These are phyloP conservation scores for Callionymus lyra DNA, from an alignment of 2,113 vertebrate genomes.

Conservation along the genomic window DNA sequence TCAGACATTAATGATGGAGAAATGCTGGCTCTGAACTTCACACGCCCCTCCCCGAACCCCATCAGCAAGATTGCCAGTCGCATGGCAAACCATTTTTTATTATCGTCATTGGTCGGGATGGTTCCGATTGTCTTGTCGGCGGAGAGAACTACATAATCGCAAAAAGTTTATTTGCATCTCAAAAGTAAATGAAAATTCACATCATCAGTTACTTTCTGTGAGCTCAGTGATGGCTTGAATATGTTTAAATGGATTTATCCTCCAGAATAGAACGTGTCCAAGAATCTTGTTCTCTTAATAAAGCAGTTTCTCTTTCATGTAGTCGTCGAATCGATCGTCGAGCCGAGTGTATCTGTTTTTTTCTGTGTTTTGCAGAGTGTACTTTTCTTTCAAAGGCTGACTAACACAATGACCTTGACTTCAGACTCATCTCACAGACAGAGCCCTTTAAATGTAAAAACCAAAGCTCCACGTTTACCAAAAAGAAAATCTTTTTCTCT, in stretches of 20 bases:
- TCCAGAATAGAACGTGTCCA: no score
- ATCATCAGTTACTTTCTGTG: slow-evolving; percentile 26
- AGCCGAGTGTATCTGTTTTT: slow-evolving; percentile 16
- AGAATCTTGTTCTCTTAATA: slow-evolving; percentile 15
- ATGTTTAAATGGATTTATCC: no score
- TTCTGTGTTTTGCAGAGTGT: slow-evolving; percentile 26
- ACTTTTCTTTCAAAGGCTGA: slow-evolving; percentile 46
- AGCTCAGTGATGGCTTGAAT: slow-evolving; percentile 1
- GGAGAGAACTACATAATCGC: no score
- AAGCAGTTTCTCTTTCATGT: slow-evolving; percentile 21
- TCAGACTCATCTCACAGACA: slow-evolving; percentile 39
- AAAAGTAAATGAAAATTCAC: no score
- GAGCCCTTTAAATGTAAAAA: slow-evolving; percentile 34
- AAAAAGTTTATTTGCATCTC: slow-evolving; percentile 7
- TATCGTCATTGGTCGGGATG: no score
- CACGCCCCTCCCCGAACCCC: no score
- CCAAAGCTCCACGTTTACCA: slow-evolving; percentile 40
- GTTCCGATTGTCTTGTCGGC: not conserved
- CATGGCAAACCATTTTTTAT: no score
- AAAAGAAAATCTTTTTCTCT: slow-evolving; percentile 27
- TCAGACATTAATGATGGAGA: slow-evolving; percentile 38
- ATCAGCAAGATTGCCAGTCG: no score
- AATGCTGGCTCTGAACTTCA: slow-evolving; percentile 13
- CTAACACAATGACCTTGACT: slow-evolving; percentile 44
- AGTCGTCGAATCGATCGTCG: slow-evolving; percentile 44